These are phyloP conservation scores for Arbacia lixula DNA, from an alignment of 53 echinoderm and acorn worm species.

Conservation along the genomic window DNA sequence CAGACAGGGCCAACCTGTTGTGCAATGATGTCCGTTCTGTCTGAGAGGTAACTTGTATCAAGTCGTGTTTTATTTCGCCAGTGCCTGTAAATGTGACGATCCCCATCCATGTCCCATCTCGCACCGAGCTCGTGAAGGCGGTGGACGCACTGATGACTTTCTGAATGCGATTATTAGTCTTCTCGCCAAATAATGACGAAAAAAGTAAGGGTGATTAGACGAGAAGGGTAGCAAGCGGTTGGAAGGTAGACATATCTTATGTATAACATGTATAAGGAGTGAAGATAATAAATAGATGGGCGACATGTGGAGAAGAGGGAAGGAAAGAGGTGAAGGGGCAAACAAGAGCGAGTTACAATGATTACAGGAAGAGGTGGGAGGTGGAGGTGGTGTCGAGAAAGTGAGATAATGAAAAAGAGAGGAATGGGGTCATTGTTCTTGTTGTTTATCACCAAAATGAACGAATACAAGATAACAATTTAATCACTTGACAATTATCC, in stretches of 20 bases:
- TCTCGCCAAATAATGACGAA: neutral
- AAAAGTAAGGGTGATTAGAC: neutral
- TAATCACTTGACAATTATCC: too few relatives aligned
- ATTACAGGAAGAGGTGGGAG: too few relatives aligned
- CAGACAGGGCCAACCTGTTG: neutral
- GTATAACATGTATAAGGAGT: too few relatives aligned
- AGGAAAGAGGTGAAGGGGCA: too few relatives aligned
- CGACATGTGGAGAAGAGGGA: too few relatives aligned
- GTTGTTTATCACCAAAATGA: too few relatives aligned
- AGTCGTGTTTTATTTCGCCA: neutral
- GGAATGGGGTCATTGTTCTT: too few relatives aligned
- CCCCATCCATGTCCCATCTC: slow-evolving; percentile 56
- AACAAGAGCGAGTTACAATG: too few relatives aligned
- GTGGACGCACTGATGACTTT: slow-evolving; percentile 50
- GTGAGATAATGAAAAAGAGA: too few relatives aligned
- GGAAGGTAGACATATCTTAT: neutral
- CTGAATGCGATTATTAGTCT: neutral
- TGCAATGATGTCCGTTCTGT: neutral
- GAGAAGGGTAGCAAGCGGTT: neutral
- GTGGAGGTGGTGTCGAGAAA: too few relatives aligned
- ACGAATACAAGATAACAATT: too few relatives aligned
- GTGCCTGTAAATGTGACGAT: neutral
- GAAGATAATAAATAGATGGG: too few relatives aligned
- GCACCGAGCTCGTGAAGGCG: slow-evolving; percentile 63
- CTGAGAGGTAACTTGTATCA: neutral